Evolutionary conservation across 2,113 vertebrate species (phyloP).

Genomic region (Origma solitaria): DNA sequence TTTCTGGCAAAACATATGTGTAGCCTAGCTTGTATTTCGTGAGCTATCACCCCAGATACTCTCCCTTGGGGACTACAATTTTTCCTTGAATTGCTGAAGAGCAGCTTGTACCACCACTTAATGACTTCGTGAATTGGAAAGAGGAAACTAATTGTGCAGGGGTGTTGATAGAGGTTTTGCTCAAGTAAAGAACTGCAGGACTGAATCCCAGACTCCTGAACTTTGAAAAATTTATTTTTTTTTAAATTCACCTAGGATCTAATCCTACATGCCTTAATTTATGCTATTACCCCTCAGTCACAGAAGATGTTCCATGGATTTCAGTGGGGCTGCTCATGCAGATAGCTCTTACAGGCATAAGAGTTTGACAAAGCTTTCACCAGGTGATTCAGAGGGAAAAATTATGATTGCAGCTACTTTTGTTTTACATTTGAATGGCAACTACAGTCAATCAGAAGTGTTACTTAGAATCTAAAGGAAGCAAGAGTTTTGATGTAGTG

Average conservation of each 20-base stretch:
- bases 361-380: background rate
- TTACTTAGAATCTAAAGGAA: background rate
- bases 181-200: background rate
- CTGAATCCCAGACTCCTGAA: background rate
- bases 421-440: background rate
- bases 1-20: background rate
- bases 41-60: background rate
- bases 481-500: background rate
- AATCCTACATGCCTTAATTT: background rate
- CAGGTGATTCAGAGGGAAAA: background rate
- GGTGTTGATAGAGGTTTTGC: background rate
- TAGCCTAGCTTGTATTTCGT: background rate
- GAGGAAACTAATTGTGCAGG: background rate
- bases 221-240: background rate
- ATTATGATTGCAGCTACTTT: slow-evolving; percentile 4
- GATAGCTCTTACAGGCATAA: background rate
- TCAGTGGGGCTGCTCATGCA: background rate
- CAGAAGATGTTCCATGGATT: background rate
- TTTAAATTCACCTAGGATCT: background rate
- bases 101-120: background rate
- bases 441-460: background rate
- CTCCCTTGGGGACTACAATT: background rate
- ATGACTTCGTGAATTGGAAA: background rate
- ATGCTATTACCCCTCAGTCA: background rate
- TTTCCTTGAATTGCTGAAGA: background rate